These are phyloP conservation scores for Calyptomena viridis DNA, from an alignment of 2,113 vertebrate genomes.

Conservation along the genomic window DNA sequence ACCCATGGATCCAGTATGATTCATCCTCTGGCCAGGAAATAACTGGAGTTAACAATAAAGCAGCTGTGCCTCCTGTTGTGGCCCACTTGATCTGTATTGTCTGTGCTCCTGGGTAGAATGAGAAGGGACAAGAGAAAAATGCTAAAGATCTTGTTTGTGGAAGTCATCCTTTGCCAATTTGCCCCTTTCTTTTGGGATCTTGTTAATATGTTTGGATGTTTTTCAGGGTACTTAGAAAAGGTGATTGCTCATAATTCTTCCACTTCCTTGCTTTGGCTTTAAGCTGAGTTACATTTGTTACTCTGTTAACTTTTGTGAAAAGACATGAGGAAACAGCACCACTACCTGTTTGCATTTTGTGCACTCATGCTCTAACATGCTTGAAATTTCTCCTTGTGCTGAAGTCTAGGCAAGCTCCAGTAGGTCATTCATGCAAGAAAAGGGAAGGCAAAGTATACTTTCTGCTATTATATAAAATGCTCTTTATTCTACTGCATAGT, in stretches of 20 bases:
- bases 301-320: neutral
- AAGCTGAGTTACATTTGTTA: neutral
- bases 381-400: neutral
- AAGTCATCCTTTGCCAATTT: neutral
- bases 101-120: neutral
- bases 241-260: neutral
- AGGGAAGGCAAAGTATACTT: neutral
- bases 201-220: neutral
- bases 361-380: neutral
- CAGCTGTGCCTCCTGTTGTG: conserved; percentile 19
- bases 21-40: conserved; percentile 43
- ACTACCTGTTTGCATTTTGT: neutral
- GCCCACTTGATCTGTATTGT: neutral
- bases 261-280: neutral
- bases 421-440: neutral
- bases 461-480: neutral
- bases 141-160: neutral
- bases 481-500: neutral
- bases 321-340: neutral
- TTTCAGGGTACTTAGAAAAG: neutral
- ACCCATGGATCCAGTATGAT: neutral
- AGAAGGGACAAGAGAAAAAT: neutral
- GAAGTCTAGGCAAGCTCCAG: neutral
- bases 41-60: neutral
- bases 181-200: neutral